Conservation (phyloP, 2,113 vertebrate genomes). For the Gasterosteus aculeatus region DNA sequence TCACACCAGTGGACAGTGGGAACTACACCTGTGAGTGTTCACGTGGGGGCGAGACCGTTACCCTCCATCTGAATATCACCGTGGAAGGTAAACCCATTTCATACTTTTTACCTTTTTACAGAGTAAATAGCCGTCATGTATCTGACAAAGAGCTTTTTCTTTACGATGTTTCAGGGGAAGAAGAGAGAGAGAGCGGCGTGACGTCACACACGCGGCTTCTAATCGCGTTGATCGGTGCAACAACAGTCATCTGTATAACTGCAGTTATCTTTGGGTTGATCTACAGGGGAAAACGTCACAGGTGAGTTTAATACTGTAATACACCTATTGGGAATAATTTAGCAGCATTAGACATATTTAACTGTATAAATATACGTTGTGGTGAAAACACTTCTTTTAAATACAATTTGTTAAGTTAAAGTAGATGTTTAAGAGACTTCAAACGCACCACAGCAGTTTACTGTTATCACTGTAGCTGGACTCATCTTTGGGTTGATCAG, state of each 20-base stretch:
- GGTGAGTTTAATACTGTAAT: too few relatives aligned
- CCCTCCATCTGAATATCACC: conserved; percentile 17
- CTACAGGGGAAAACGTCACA: neutral
- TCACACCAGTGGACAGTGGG: conserved; percentile 37
- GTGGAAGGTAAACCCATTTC: conserved; percentile 26
- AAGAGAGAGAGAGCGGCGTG: fast-evolving
- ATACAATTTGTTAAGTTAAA: too few relatives aligned
- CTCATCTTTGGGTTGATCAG: neutral
- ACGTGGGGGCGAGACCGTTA: fast-evolving
- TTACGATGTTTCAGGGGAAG: neutral
- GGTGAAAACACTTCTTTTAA: too few relatives aligned
- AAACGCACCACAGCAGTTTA: too few relatives aligned
- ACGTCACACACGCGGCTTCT: fast-evolving
- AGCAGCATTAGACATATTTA: neutral
- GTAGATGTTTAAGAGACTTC: too few relatives aligned
- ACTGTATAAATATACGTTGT: too few relatives aligned
- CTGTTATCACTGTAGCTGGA: neutral
- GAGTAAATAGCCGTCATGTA: neutral
- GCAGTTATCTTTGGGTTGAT: neutral
- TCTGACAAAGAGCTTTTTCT: neutral
- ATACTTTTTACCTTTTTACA: too few relatives aligned
- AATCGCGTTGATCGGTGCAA: neutral
- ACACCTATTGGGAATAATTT: neutral
- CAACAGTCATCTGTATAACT: neutral
- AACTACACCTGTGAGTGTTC: conserved; percentile 36